Conservation (phyloP, 2,888 invertebrate species). For the Gryllus longicercus region DNA sequence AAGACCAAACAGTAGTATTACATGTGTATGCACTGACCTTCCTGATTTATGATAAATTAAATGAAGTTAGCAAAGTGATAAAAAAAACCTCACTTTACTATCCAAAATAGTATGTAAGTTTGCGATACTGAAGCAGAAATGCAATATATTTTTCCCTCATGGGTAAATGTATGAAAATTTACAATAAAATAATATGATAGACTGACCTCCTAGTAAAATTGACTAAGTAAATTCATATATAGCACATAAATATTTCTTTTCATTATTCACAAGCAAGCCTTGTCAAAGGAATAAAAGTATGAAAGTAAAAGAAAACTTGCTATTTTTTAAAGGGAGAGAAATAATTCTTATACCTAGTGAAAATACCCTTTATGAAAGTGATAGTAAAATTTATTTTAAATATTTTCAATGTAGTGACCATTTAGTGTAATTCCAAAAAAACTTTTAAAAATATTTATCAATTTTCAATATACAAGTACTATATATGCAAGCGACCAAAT, state of each 20-base stretch:
- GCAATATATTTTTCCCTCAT: background rate
- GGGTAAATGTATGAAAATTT: constrained; percentile 9
- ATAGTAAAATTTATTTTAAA: background rate
- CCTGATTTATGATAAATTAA: background rate
- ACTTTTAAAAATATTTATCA: background rate
- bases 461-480: background rate
- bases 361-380: background rate
- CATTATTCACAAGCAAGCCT: background rate
- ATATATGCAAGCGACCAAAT: background rate
- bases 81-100: background rate
- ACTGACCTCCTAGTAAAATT: constrained; percentile 8
- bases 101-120: background rate
- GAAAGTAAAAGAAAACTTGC: background rate
- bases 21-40: background rate
- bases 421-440: background rate
- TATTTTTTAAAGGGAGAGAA: background rate
- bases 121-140: background rate
- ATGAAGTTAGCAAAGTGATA: background rate
- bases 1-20: background rate
- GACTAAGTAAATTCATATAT: background rate
- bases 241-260: background rate
- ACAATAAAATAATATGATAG: constrained; percentile 17
- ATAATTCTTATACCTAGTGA: constrained; percentile 6
- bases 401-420: background rate
- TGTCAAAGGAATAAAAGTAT: background rate